A percentile compares a stretch with the other conserved stretches of the same genome.
phyloP scores from a whole-genome alignment of 2,113 vertebrate species.

The Melanerpes formicivorus region DNA sequence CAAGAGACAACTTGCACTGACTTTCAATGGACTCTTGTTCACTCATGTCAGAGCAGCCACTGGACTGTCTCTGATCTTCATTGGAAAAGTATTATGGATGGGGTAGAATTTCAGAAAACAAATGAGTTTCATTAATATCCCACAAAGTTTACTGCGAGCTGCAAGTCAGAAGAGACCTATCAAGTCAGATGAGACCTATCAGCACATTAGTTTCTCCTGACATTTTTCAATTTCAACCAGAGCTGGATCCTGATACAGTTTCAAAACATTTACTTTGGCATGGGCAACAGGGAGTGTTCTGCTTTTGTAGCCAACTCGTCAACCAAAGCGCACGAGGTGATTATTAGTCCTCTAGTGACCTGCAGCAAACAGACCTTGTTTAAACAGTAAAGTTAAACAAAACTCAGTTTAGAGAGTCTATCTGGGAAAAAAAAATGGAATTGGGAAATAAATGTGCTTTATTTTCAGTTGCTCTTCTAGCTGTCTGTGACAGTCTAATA shows the following conservation, averaged over 20 bases:
- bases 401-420: background rate
- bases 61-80: background rate
- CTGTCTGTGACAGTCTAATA: no score
- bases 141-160: background rate
- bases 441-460: background rate
- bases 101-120: background rate
- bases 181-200: background rate
- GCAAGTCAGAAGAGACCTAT: background rate
- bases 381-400: conserved; percentile 17
- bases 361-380: conserved; percentile 22
- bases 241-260: conserved; percentile 27
- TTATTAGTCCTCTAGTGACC: background rate
- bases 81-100: background rate
- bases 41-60: background rate
- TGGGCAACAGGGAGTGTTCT: conserved; percentile 3
- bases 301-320: conserved; percentile 3
- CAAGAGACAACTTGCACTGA: fast-evolving
- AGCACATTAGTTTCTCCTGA: background rate
- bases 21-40: background rate
- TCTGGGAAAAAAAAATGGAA: background rate
- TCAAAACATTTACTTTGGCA: conserved; percentile 59
- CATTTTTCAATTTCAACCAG: background rate
- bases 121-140: background rate
- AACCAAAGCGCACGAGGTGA: background rate
- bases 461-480: conserved; percentile 1